A percentile compares a stretch with the other conserved stretches of the same genome.
phyloP scores from a whole-genome alignment of 2,113 vertebrate species.

The Marcusenius ussheri region DNA sequence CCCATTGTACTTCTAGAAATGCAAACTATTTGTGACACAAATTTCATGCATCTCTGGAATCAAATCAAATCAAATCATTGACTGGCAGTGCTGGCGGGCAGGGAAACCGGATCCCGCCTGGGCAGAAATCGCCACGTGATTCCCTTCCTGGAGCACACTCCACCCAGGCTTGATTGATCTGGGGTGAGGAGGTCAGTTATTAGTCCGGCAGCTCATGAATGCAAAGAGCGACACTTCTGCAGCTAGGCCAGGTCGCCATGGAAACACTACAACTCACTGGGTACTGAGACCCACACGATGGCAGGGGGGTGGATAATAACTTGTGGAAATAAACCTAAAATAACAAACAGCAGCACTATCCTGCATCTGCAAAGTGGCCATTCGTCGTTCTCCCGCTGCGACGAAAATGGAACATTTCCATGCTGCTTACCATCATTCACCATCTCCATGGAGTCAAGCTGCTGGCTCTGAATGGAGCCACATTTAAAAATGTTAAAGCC shows the following conservation, averaged over 20 bases:
- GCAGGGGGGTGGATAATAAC: neutral
- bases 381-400: neutral
- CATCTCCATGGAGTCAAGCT: neutral
- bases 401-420: slow-evolving; percentile 2
- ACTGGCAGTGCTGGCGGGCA: neutral
- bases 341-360: neutral
- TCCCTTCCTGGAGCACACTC: slow-evolving; percentile 18
- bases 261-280: slow-evolving; percentile 53
- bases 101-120: neutral
- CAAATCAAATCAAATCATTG: slow-evolving; percentile 11
- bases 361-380: neutral
- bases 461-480: neutral
- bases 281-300: slow-evolving; percentile 34
- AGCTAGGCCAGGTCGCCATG: slow-evolving; percentile 59
- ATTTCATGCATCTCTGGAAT: neutral
- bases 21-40: neutral
- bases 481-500: neutral
- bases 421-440: neutral
- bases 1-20: neutral
- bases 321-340: slow-evolving; percentile 17
- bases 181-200: slow-evolving; percentile 61
- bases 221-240: slow-evolving; percentile 51
- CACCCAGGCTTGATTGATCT: slow-evolving; percentile 44
- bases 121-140: no score
- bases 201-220: slow-evolving; percentile 40